Evolutionary conservation across 2,888 invertebrate genomes (phyloP).

Genomic region (Aphelenchoides bicaudatus): DNA sequence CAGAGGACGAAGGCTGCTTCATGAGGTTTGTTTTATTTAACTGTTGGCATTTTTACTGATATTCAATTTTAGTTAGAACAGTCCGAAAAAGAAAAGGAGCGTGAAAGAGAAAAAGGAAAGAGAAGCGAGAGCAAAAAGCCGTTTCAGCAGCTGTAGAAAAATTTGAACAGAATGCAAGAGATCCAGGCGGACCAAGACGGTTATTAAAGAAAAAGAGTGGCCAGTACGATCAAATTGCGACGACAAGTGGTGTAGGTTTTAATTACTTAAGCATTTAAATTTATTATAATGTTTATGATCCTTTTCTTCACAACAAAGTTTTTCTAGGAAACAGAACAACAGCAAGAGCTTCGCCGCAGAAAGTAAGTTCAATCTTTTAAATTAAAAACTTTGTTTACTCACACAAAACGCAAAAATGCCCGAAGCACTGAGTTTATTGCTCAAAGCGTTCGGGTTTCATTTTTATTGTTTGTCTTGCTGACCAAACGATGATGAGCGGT

Average conservation of each 20-base stretch:
- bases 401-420: no score
- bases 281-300: no score
- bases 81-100: conserved; percentile 46
- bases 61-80: no score
- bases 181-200: no score
- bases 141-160: no score
- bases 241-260: neutral
- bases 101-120: conserved; percentile 27
- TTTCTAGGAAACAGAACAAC: conserved; percentile 10
- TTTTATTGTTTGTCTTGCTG: neutral
- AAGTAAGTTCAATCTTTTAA: conserved; percentile 15
- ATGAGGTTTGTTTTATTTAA: no score
- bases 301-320: neutral
- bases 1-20: conserved; percentile 54
- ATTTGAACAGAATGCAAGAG: no score
- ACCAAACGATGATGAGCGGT: neutral
- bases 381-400: no score
- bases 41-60: no score
- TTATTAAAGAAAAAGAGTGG: conserved; percentile 2
- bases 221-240: neutral
- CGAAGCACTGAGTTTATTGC: neutral
- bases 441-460: neutral
- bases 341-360: conserved; percentile 5
- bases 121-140: neutral
- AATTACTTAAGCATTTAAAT: neutral